These are phyloP conservation scores for Antennarius maculatus DNA, from an alignment of 2,797 vertebrate genomes.

Conservation along the genomic window DNA sequence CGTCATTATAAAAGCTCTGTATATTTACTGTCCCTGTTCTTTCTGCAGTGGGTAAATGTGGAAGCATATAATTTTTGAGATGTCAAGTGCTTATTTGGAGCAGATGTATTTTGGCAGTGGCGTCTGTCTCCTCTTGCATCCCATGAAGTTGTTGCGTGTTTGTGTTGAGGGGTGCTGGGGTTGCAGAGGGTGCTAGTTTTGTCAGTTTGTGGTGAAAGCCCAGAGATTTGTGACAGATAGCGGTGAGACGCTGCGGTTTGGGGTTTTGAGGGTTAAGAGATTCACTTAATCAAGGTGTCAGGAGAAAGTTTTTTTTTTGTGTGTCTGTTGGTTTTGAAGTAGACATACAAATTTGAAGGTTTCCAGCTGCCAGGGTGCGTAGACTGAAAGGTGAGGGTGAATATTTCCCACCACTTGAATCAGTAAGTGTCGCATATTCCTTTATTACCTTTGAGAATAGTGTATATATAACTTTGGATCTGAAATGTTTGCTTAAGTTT, in stretches of 20 bases:
- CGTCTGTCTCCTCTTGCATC: conserved; percentile 72
- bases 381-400: conserved; percentile 42
- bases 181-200: conserved; percentile 66
- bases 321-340: conserved; percentile 28
- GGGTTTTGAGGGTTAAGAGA: conserved; percentile 42
- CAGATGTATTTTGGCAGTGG: conserved; percentile 77
- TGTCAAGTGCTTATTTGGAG: conserved; percentile 79
- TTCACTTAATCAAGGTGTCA: conserved; percentile 32
- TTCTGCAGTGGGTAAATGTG: conserved; percentile 72
- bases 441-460: conserved; percentile 13
- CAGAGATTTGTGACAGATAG: conserved; percentile 56
- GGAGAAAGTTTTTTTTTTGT: conserved; percentile 20
- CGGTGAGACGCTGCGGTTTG: conserved; percentile 47
- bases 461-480: conserved; percentile 5
- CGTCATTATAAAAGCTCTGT: conserved; percentile 70
- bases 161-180: conserved; percentile 52
- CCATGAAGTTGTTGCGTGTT: conserved; percentile 53
- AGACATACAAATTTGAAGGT: conserved; percentile 21
- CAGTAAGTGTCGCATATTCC: conserved; percentile 9
- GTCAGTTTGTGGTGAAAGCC: conserved; percentile 58
- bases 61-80: conserved; percentile 76
- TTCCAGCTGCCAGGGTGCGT: conserved; percentile 23
- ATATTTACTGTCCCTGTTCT: conserved; percentile 70
- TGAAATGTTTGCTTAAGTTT: conserved; percentile 14
- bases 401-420: conserved; percentile 45